Conservation (phyloP, 2,797 vertebrate genomes). For the Acridotheres tristis region DNA sequence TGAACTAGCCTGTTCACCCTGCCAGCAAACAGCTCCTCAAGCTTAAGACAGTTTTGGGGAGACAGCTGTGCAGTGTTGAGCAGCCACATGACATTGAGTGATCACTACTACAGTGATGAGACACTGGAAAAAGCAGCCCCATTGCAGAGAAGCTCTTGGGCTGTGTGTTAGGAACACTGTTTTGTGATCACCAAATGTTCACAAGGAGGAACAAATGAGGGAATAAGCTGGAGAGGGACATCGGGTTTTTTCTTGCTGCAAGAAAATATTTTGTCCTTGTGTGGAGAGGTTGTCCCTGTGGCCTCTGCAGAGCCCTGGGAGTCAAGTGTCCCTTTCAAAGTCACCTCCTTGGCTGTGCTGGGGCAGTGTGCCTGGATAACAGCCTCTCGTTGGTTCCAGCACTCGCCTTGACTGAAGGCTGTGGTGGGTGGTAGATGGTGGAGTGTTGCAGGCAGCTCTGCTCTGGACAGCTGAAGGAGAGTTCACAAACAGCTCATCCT, state of each 20-base stretch:
- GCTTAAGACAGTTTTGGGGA: not conserved
- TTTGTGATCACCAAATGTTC: not conserved
- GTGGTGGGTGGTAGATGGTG: not conserved
- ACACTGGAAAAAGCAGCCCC: slow-evolving; percentile 17
- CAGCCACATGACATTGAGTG: not conserved
- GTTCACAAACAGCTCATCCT: not conserved
- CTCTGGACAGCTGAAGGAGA: not conserved
- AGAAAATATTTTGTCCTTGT: not conserved
- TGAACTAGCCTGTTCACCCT: not conserved
- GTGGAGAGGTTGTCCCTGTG: not conserved
- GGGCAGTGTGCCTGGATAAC: not conserved
- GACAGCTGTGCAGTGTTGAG: not conserved
- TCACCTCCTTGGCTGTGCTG: accelerated
- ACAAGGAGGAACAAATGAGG: not conserved
- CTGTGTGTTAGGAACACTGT: not conserved
- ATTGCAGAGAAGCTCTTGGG: not conserved
- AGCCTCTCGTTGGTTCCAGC: not conserved
- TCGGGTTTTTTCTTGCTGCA: not conserved
- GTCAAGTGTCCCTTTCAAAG: not conserved
- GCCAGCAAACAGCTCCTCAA: not conserved
- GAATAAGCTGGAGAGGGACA: not conserved
- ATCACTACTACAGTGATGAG: not conserved
- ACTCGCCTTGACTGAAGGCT: accelerated
- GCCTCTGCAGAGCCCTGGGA: not conserved
- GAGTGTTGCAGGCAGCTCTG: not conserved